Evolutionary conservation across 2,888 invertebrate genomes (phyloP).

Genomic region (Monochamus alternatus): DNA sequence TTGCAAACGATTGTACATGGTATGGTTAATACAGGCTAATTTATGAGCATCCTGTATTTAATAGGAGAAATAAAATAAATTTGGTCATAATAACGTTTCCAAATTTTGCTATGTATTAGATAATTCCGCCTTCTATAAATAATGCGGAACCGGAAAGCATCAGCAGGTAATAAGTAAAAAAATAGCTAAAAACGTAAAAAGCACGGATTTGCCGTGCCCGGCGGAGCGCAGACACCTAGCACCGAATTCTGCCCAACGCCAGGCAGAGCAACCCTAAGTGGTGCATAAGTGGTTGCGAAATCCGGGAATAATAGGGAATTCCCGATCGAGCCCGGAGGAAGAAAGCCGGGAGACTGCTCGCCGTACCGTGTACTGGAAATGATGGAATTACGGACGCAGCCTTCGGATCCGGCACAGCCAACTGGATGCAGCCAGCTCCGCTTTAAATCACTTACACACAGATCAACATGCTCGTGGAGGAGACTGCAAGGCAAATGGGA

Average conservation of each 20-base stretch:
- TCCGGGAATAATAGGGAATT: constrained; percentile 48
- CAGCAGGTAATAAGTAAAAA: too few relatives aligned
- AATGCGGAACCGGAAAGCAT: too few relatives aligned
- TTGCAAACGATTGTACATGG: too few relatives aligned
- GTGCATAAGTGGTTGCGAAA: constrained; percentile 48
- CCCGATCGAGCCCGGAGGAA: constrained; percentile 39
- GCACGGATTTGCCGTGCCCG: background rate
- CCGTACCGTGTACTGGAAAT: constrained; percentile 53
- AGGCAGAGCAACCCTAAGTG: constrained; percentile 42
- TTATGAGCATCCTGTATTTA: too few relatives aligned
- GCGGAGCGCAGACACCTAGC: background rate
- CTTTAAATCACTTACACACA: constrained; percentile 47
- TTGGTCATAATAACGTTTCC: too few relatives aligned
- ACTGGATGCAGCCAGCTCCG: constrained; percentile 42
- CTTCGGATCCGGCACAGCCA: constrained; percentile 43
- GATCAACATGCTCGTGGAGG: constrained; percentile 30
- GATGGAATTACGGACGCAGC: constrained; percentile 53
- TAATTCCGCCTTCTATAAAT: too few relatives aligned
- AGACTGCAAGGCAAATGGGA: constrained; percentile 18
- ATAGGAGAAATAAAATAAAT: too few relatives aligned
- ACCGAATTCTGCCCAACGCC: constrained; percentile 23
- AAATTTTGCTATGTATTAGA: too few relatives aligned
- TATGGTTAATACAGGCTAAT: too few relatives aligned
- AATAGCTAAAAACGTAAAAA: too few relatives aligned
- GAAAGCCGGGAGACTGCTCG: constrained; percentile 38